Evolutionary conservation across 30 jellyfish, hydroid and myxozoan genomes (phyloP).

Genomic region (Aurelia sp.): DNA sequence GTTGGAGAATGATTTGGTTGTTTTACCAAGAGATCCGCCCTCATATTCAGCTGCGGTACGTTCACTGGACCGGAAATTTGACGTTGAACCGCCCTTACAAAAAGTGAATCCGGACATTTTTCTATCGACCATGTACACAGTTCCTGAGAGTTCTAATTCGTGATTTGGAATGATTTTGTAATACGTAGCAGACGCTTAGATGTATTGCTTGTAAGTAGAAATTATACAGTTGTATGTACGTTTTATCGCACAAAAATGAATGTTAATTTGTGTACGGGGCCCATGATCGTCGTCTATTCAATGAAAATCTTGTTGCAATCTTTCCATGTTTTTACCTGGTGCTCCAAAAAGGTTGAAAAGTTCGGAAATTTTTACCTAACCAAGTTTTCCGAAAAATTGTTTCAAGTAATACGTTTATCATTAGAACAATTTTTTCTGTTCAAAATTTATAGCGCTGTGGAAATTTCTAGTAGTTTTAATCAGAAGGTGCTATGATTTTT

Average conservation of each 20-base stretch:
- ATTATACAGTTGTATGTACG: conserved; percentile 26
- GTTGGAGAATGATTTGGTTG: conserved; percentile 31
- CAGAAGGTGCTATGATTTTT: no score
- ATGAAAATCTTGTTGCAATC: not conserved
- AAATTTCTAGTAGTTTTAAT: no score
- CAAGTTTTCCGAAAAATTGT: no score
- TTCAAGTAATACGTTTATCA: no score
- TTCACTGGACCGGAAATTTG: conserved; percentile 45
- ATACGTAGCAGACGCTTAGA: conserved; percentile 1
- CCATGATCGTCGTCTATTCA: not conserved
- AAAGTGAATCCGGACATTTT: conserved; percentile 95
- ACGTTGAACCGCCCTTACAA: conserved; percentile 84
- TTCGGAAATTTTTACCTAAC: no score
- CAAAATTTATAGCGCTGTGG: no score
- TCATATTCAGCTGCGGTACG: conserved; percentile 55
- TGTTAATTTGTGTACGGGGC: conserved; percentile 47
- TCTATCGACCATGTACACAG: conserved; percentile 77
- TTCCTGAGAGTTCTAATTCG: conserved; percentile 46
- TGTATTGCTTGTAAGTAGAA: conserved; percentile 43
- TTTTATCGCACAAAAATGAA: conserved; percentile 39
- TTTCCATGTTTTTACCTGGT: no score
- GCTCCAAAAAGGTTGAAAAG: no score
- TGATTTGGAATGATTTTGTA: conserved; percentile 2
- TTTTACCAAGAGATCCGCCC: conserved; percentile 27
- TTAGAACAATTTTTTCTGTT: no score